Percentiles rank a stretch among this genome's conserved stretches.
Evolutionary conservation across 2,888 invertebrate species (phyloP).

Genomic region (Hypsopygia costalis): DNA sequence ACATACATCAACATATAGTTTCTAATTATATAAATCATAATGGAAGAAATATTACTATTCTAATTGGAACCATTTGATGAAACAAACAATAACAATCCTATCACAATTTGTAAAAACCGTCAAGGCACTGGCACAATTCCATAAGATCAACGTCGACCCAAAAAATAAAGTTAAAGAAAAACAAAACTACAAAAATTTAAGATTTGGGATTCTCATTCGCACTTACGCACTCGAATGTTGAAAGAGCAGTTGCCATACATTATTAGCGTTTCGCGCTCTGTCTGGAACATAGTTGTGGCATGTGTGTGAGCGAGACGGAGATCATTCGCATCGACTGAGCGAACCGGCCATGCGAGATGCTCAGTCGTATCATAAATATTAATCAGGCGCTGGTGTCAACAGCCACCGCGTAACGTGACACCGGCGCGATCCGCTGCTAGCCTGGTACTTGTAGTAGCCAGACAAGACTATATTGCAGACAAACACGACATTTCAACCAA

Average conservation of each 20-base stretch:
- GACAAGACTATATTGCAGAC: conserved; percentile 44
- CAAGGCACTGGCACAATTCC: conserved; percentile 6
- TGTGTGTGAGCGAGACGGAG: conserved; percentile 58
- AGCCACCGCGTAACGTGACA: conserved; percentile 80
- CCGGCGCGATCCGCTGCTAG: conserved; percentile 69
- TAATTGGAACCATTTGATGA: neutral
- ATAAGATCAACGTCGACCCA: conserved; percentile 31
- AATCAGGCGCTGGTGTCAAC: conserved; percentile 81
- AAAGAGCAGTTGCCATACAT: conserved; percentile 60
- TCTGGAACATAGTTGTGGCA: conserved; percentile 31
- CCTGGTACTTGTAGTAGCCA: conserved; percentile 64
- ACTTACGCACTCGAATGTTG: conserved; percentile 68
- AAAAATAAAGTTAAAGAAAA: conserved; percentile 42
- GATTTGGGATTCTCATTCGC: conserved; percentile 76
- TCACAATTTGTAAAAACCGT: neutral
- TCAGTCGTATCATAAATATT: conserved; percentile 80
- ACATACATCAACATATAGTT: conserved; percentile 12
- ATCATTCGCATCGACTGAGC: conserved; percentile 68
- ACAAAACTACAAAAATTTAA: conserved; percentile 55
- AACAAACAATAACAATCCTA: neutral
- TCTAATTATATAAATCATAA: conserved; percentile 12
- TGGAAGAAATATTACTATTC: conserved; percentile 9
- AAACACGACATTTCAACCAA: conserved; percentile 21
- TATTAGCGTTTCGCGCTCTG: conserved; percentile 43
- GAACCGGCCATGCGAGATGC: conserved; percentile 80